A percentile compares a stretch with the other conserved stretches of the same genome.
phyloP scores from a whole-genome alignment of 2,797 vertebrate species.

The Xiphophorus birchmanni region DNA sequence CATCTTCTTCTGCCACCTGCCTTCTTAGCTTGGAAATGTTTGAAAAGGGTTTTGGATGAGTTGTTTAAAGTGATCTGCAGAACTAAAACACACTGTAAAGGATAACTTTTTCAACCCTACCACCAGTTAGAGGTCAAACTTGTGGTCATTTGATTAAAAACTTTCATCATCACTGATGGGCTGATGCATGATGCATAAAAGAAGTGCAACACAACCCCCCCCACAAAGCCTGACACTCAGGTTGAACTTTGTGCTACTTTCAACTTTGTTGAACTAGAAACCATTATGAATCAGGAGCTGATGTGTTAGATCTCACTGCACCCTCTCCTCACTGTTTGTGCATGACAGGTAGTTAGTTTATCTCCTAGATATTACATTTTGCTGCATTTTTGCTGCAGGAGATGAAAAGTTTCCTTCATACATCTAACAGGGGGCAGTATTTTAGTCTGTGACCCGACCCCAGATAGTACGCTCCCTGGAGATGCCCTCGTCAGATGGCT shows the following conservation, averaged over 20 bases:
- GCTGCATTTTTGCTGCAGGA: constrained; percentile 16
- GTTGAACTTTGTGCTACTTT: constrained; percentile 13
- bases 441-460: constrained; percentile 43
- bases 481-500: constrained; percentile 76
- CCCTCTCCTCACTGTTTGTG: background rate
- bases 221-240: background rate
- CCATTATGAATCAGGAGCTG: background rate
- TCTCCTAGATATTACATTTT: background rate
- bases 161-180: background rate
- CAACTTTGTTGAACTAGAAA: constrained; percentile 16
- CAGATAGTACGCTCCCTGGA: constrained; percentile 49
- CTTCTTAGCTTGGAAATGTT: background rate
- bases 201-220: background rate
- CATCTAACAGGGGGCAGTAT: constrained; percentile 29
- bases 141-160: background rate
- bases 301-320: background rate
- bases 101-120: background rate
- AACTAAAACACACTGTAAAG: background rate
- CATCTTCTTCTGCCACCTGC: background rate
- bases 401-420: constrained; percentile 18
- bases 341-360: constrained; percentile 1
- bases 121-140: background rate
- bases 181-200: constrained; percentile 1
- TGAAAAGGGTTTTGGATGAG: background rate
- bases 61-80: background rate